phyloP scores from a whole-genome alignment of 1,140 invertebrate species.

The Mamestra configurata region DNA sequence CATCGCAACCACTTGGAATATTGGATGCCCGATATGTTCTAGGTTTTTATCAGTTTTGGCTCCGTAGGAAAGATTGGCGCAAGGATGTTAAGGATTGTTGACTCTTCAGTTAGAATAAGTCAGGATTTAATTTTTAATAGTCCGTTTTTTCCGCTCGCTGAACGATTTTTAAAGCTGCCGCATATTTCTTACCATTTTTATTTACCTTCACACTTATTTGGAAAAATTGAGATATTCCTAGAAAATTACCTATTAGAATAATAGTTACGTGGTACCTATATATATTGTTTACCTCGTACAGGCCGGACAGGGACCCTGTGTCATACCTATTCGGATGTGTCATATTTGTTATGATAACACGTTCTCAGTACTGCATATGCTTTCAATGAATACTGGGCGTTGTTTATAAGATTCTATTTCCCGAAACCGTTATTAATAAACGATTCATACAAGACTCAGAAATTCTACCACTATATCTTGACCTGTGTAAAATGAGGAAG shows the following conservation, averaged over 20 bases:
- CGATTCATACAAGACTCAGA: neutral
- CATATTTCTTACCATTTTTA: no score
- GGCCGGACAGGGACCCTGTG: neutral
- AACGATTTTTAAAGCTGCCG: no score
- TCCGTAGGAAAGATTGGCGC: no score
- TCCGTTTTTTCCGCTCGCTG: no score
- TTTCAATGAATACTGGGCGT: constrained; percentile 19
- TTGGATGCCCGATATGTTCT: no score
- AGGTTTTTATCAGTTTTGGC: no score
- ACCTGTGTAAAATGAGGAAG: neutral
- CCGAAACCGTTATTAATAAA: constrained; percentile 18
- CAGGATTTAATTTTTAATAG: no score
- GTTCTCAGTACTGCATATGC: constrained; percentile 29
- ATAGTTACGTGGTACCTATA: neutral
- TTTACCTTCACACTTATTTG: no score
- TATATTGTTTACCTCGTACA: neutral
- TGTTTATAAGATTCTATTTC: constrained; percentile 19
- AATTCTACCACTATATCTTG: neutral
- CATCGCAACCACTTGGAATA: no score
- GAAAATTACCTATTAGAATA: neutral
- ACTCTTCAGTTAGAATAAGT: no score
- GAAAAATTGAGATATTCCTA: neutral
- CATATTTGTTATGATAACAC: constrained; percentile 31
- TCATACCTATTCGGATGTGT: constrained; percentile 21
- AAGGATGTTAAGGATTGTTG: no score